Percentiles rank a stretch among this genome's conserved stretches.
Evolutionary conservation across 2,113 vertebrate species (phyloP).

Genomic region (Perca fluviatilis): DNA sequence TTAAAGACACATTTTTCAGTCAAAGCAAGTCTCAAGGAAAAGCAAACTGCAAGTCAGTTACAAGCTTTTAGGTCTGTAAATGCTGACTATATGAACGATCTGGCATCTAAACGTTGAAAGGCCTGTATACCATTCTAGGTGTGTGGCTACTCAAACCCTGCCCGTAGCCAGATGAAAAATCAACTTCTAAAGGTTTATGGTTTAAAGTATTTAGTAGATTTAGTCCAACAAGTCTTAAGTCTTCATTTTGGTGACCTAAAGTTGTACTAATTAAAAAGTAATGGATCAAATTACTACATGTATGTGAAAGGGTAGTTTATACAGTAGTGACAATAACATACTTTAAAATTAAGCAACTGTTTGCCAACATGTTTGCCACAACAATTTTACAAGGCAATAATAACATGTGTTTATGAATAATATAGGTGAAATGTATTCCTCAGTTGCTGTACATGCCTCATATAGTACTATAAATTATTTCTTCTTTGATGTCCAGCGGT

Average conservation of each 20-base stretch:
- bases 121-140: background rate
- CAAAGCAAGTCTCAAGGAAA: background rate
- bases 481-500: conserved; percentile 27
- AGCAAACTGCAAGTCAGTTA: background rate
- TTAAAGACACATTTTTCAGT: no score
- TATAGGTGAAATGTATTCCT: background rate
- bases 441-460: background rate
- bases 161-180: background rate
- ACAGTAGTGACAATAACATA: no score
- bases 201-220: no score
- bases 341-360: no score
- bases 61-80: background rate
- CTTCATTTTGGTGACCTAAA: background rate
- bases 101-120: background rate
- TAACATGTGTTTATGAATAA: no score
- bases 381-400: no score
- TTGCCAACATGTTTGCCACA: no score
- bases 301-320: no score
- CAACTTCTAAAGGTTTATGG: background rate
- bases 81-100: background rate
- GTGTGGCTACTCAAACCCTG: background rate
- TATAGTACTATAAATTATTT: conserved; percentile 26
- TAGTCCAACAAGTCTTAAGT: background rate
- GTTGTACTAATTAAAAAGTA: background rate
- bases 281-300: no score